These are phyloP conservation scores for Rhea americana DNA, from an alignment of 2,113 vertebrate genomes.

Conservation along the genomic window DNA sequence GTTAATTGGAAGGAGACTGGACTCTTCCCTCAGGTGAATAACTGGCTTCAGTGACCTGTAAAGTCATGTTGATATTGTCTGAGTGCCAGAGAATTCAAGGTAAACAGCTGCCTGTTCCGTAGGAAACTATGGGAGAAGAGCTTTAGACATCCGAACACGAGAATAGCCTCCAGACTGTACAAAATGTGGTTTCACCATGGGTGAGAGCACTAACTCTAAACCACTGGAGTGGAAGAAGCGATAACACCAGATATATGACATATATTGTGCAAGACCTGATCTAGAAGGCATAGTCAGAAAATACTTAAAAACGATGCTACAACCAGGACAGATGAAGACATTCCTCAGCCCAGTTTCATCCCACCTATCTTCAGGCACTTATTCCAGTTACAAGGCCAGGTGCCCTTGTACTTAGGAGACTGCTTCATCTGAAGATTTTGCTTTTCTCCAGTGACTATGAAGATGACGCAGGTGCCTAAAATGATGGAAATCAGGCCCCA, in stretches of 20 bases:
- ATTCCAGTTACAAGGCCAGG: background rate
- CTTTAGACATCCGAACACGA: background rate
- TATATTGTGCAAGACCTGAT: background rate
- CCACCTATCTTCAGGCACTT: background rate
- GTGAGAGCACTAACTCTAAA: background rate
- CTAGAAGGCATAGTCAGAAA: background rate
- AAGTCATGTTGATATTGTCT: background rate
- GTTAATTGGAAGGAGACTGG: conserved; percentile 1
- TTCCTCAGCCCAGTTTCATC: background rate
- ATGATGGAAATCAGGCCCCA: background rate
- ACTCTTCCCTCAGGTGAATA: background rate
- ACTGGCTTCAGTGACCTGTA: background rate
- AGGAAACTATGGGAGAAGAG: background rate
- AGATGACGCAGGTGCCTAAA: no score
- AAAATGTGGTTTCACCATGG: background rate
- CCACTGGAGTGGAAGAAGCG: background rate
- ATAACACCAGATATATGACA: background rate
- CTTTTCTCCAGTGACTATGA: background rate
- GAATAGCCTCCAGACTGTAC: background rate
- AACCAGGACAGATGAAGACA: background rate
- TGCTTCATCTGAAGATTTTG: background rate
- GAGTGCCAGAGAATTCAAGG: background rate
- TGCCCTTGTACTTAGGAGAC: background rate
- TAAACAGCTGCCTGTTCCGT: background rate
- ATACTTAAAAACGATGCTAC: fast-evolving